Base-by-base conservation (phyloP, 2,888 invertebrate species). In the Quadriops clusia region DNA sequence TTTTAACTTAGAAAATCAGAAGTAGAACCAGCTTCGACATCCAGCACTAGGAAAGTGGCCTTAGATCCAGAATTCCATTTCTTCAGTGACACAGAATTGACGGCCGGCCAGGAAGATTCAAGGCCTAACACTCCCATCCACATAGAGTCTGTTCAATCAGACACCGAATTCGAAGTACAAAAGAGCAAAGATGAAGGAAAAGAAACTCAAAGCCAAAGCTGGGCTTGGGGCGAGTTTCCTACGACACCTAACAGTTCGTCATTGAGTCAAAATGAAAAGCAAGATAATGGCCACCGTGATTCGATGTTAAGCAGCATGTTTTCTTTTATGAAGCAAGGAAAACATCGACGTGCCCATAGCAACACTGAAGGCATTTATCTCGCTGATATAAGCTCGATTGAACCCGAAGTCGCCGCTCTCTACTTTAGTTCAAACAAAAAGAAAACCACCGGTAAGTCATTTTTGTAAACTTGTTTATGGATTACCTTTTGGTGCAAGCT, bases 231-330 rank as follows among this genome's bases (percentile, higher is more conserved):
- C 11, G 87, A 89, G 55, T 63, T 90, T 42, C 89, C 89, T 1
- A 38, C 55, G 15, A 45, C 52, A 4, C 53, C 50, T 35, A 37
- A 47, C 5, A 46, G 36, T 15, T 50, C 57, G 4, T 52, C 56
- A 3, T 29, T 33, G 8, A 33, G 28, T 10, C 37, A 28, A 13
- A 33, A 32, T 2, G 32, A 26, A 8, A 21, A 18, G 14, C 34
- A 36, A 21, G 36, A 55, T 36, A 52, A 58, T 31, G 53, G 56
- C 26, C 46, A 52, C 38, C 59, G 62, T 24, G 62, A 64, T 40
- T 89, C 89, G 21, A 85, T 89, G 71, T 69, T 91, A 39, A 81
- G 85, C 54, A 84, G 83, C 47, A 84, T 94, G 82, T 84, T 93
- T 60, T 83, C 85, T 43, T 93, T 93, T 61, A 93, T 93, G 82